Base-by-base conservation (phyloP, 1,140 invertebrate genomes). In the Piezodorus guildinii region DNA sequence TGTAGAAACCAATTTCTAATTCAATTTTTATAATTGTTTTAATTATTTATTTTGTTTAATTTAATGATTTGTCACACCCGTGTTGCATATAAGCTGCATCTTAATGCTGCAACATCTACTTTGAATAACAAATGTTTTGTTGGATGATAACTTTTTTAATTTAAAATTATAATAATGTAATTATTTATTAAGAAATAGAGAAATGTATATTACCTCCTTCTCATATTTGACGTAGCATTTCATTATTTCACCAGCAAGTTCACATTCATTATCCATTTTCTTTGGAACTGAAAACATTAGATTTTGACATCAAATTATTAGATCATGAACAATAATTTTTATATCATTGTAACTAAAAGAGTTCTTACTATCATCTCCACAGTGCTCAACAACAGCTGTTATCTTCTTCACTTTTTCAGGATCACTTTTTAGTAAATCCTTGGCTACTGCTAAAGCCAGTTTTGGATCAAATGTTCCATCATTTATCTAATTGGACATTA, bases 211-310 rank as follows among this genome's bases (percentile, higher is more conserved):
- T 58, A 63, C 62, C 25, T 51, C 62, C 34, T 63, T 56, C 23
- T 63, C 46, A 5, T 44, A 63, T 30, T 63, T 63, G 17, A 63
- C 62, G 9, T 56, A 30, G 25, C 62, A 63, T n/a, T 63, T 51
- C 62, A 63, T 63, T 34, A 63, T 63, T 58, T 63, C 62, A 34
- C 27, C 25, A 30, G 62, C 62, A 19, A 63, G 51, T 16, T 63
- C 62, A 34, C 62, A 63, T 21, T 63, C 62, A 34, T 63, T 63
- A 21, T 56, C 62, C 62, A 63, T 63, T 17, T 63, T 51, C 51
- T 63, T 34, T 5, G 62, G 62, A n/a, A 63, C 62, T 63, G 43
- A 14, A 63, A 63, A 17, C 44, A 60, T 30, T 21, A 16, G 15
- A 27, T 16, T 27, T 27, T 5, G n/a, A 56, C 6, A 19, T 23